Conservation (phyloP, 2,797 vertebrate species). For the Halcyon leucocephala region DNA sequence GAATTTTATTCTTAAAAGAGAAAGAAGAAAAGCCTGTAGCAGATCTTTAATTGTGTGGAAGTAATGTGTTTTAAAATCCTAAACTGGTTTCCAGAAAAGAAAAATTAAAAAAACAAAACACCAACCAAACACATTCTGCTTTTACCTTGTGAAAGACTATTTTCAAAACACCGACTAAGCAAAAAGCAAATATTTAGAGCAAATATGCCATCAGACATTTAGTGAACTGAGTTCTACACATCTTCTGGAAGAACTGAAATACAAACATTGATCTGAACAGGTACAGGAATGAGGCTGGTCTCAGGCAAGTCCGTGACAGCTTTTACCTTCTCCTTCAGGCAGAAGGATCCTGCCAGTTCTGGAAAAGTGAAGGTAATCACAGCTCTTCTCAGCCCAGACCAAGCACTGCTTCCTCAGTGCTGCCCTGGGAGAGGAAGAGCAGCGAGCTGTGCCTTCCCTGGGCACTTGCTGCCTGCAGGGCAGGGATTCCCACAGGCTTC, state of each 20-base stretch:
- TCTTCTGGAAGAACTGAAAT: neutral
- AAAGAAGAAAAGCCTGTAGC: neutral
- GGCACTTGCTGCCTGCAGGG: fast-evolving
- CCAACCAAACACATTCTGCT: neutral
- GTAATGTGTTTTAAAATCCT: neutral
- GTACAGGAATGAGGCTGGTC: neutral
- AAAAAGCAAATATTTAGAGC: neutral
- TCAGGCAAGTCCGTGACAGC: neutral
- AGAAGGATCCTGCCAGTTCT: neutral
- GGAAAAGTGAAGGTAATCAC: fast-evolving
- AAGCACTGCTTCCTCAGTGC: neutral
- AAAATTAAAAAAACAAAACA: neutral
- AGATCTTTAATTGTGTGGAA: neutral
- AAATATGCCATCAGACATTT: neutral
- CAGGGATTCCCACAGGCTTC: fast-evolving
- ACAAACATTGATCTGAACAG: fast-evolving
- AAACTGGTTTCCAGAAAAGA: neutral
- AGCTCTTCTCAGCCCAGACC: neutral
- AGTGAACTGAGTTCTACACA: neutral
- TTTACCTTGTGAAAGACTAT: neutral
- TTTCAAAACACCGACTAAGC: neutral
- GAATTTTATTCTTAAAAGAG: neutral
- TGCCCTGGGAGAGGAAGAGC: neutral
- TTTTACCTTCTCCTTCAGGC: neutral
- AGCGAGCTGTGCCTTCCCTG: neutral